Evolutionary conservation across 2,888 invertebrate genomes (phyloP).

Genomic region (Cantharis rufa): DNA sequence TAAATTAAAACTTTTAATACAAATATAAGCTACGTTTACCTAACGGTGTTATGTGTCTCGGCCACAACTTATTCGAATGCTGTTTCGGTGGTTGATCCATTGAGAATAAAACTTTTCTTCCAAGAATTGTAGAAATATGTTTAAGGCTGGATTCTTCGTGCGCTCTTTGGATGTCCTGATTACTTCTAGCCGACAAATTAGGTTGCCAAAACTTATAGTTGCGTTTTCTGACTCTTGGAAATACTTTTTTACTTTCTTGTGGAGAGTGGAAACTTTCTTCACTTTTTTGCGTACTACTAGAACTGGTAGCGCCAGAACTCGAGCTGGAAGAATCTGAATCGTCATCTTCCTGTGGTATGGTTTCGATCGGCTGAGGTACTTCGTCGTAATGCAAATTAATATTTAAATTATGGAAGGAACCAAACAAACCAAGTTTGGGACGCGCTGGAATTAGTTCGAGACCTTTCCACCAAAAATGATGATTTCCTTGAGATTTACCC

Average conservation of each 20-base stretch:
- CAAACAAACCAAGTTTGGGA: slow-evolving; percentile 66
- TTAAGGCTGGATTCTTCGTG: slow-evolving; percentile 78
- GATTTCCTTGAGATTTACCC: slow-evolving; percentile 58
- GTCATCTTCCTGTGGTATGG: slow-evolving; percentile 11
- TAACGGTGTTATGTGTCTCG: slow-evolving; percentile 45
- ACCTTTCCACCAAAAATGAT: slow-evolving; percentile 72
- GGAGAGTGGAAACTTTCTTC: slow-evolving; percentile 43
- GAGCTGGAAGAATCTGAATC: slow-evolving; percentile 14
- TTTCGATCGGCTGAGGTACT: slow-evolving; percentile 2
- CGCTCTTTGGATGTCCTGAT: slow-evolving; percentile 86
- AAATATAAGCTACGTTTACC: slow-evolving; percentile 35
- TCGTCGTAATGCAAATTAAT: not conserved
- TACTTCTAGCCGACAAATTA: slow-evolving; percentile 77
- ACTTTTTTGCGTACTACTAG: slow-evolving; percentile 38
- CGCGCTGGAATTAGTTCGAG: slow-evolving; percentile 67
- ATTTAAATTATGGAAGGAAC: slow-evolving; percentile 41
- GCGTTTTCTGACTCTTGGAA: slow-evolving; percentile 41
- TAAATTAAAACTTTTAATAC: not conserved
- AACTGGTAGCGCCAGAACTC: slow-evolving; percentile 16
- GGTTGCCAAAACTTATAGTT: slow-evolving; percentile 73
- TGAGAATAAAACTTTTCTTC: slow-evolving; percentile 51
- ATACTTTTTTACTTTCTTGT: slow-evolving; percentile 12
- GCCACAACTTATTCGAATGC: slow-evolving; percentile 51
- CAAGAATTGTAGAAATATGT: slow-evolving; percentile 67
- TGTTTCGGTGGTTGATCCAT: not conserved